Base-by-base conservation (phyloP, 2,888 invertebrate species). In the Aleiodes leptofemur region DNA sequence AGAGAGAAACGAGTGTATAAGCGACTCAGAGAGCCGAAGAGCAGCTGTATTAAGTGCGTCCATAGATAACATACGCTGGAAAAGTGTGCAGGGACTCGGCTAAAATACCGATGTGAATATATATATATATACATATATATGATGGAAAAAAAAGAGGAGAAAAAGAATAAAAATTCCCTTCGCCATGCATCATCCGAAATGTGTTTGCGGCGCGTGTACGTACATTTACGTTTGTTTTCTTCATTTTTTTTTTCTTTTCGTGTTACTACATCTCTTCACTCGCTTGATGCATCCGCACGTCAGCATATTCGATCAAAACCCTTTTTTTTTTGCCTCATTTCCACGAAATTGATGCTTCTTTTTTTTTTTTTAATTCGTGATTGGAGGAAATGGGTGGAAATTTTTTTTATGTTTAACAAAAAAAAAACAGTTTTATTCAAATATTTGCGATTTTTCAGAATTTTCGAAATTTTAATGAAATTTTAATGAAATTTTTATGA, bases 21-120 rank as follows among this genome's bases (percentile, higher is more conserved):
- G 29, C 78, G 79, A 80, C 83, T 81, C 43, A 9, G 83, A 80
- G 82, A 82, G 83, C 82, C 80, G 81, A 81, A 81, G 84, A 85
- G 86, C 86, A 86, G 86, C 85, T 86, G 88, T 85, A 86, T 87
- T 89, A 89, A 89, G 88, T 88, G 88, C 86, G 87, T 83, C 87
- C 86, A 88, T 89, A 88, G 88, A 89, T 89, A 88, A 88, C 83
- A 78, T 78, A 74, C 76, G 77, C 73, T 23, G 66, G 64, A 76
- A 69, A 73, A 76, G 59, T 72, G 72, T 53, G 72, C 51, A 43
- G 16, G 56, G 48, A 66, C 16, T 57, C 34, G 59, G 69, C 69
- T 76, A 59, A 76, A 76, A 71, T 50, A 51, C 38, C 38, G 13
- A 6, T n/a, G 64, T 16, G 43, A 43, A 68, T 66, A 50, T 64